phyloP scores from a whole-genome alignment of 2,888 invertebrate species.

The Hybos culiciformis region DNA sequence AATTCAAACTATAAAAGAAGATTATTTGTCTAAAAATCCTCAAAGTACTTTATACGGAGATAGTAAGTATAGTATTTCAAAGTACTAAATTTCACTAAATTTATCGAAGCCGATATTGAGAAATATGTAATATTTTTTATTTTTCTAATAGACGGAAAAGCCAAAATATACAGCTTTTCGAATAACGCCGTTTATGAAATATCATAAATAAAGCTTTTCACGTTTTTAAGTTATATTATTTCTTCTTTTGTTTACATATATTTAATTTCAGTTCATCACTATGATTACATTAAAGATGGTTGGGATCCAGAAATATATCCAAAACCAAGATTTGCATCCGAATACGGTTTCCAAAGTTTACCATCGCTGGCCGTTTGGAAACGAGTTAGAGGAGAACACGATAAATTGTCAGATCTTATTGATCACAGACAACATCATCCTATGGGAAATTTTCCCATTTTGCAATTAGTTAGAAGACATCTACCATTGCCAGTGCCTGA shows the following conservation, averaged over 20 bases:
- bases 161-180: no score
- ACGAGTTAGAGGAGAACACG: constrained; percentile 40
- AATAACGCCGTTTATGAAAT: no score
- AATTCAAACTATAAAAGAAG: no score
- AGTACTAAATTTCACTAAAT: no score
- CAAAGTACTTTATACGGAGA: no score
- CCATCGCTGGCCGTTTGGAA: constrained; percentile 58
- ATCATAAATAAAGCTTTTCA: no score
- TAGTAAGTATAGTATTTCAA: no score
- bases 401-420: constrained; percentile 50
- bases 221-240: background rate
- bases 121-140: no score
- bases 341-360: constrained; percentile 89
- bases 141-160: no score
- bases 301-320: constrained; percentile 71
- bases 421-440: constrained; percentile 79
- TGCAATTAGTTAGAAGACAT: constrained; percentile 46
- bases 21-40: no score
- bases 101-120: no score
- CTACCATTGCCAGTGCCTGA: constrained; percentile 45
- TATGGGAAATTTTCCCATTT: constrained; percentile 51
- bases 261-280: constrained; percentile 60
- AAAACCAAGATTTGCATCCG: constrained; percentile 78
- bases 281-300: constrained; percentile 67
- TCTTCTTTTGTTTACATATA: background rate